Conservation (phyloP, 2,888 invertebrate species). For the Rhodophaea formosa region DNA sequence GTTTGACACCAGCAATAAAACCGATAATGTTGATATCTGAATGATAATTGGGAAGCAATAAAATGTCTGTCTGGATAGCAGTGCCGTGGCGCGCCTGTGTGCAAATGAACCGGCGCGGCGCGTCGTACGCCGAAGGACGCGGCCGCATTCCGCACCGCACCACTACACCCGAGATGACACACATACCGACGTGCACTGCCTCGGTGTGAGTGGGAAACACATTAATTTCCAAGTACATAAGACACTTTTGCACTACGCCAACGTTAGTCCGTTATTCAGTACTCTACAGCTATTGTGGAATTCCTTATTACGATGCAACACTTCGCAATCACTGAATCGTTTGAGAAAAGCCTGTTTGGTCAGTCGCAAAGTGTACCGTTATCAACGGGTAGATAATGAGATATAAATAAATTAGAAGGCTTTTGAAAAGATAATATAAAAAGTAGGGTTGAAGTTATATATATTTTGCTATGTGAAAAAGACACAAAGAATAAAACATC, state of each 20-base stretch:
- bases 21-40: conserved; percentile 45
- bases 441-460: not conserved
- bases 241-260: conserved; percentile 57
- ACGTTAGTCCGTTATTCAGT: conserved; percentile 37
- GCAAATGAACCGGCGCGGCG: conserved; percentile 68
- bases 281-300: conserved; percentile 59
- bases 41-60: conserved; percentile 64
- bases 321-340: conserved; percentile 53
- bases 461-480: not conserved
- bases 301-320: conserved; percentile 62
- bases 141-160: conserved; percentile 75
- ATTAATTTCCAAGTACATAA: conserved; percentile 58
- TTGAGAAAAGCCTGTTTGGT: conserved; percentile 31
- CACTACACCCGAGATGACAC: conserved; percentile 66
- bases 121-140: conserved; percentile 76
- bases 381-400: not conserved
- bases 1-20: conserved; percentile 29
- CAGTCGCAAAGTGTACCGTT: conserved; percentile 28
- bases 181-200: conserved; percentile 63
- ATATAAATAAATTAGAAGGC: not conserved
- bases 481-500: conserved; percentile 41
- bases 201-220: conserved; percentile 48
- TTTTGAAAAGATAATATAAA: not conserved
- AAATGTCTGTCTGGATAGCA: conserved; percentile 48
- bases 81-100: conserved; percentile 60